A percentile compares a stretch with the other conserved stretches of the same genome.
These are phyloP conservation scores for Dendrolimus pini DNA, from an alignment of 2,888 invertebrate genomes.

Conservation along the genomic window DNA sequence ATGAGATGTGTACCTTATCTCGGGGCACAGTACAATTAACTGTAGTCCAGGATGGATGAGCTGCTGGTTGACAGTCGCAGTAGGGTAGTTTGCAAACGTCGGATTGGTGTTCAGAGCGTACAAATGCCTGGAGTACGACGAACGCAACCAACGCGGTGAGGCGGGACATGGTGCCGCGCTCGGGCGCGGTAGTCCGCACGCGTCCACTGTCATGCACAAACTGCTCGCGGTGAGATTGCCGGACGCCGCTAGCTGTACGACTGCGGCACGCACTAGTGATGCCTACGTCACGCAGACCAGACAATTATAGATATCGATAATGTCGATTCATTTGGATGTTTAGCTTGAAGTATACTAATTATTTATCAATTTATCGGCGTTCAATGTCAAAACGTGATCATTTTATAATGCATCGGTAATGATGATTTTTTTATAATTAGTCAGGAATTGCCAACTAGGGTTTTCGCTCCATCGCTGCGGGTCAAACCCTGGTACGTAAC, in stretches of 20 bases:
- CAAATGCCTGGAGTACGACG: conserved; percentile 55
- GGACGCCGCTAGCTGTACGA: conserved; percentile 13
- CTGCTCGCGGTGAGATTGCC: conserved; percentile 25
- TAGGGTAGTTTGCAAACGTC: conserved; percentile 71
- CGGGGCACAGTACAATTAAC: conserved; percentile 79
- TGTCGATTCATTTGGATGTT: conserved; percentile 34
- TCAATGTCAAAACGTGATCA: conserved; percentile 27
- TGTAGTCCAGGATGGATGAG: conserved; percentile 76
- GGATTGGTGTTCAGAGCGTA: conserved; percentile 21
- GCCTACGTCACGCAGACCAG: conserved; percentile 24
- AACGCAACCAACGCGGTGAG: conserved; percentile 66
- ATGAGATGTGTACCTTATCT: conserved; percentile 70
- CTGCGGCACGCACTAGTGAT: conserved; percentile 36
- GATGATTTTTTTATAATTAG: conserved; percentile 9
- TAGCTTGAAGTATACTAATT: conserved; percentile 20
- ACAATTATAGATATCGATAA: conserved; percentile 60
- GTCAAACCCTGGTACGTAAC: too few species aligned
- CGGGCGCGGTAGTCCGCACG: conserved; percentile 49
- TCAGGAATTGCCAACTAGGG: background rate
- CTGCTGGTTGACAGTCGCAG: conserved; percentile 77
- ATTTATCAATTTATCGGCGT: conserved; percentile 20
- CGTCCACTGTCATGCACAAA: conserved; percentile 48
- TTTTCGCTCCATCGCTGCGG: too few species aligned
- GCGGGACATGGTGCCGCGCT: conserved; percentile 61
- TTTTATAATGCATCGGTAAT: conserved; percentile 23